A percentile compares a stretch with the other conserved stretches of the same genome.
phyloP scores from a whole-genome alignment of 2,797 vertebrate species.

The Hypotaenidia okinawae region DNA sequence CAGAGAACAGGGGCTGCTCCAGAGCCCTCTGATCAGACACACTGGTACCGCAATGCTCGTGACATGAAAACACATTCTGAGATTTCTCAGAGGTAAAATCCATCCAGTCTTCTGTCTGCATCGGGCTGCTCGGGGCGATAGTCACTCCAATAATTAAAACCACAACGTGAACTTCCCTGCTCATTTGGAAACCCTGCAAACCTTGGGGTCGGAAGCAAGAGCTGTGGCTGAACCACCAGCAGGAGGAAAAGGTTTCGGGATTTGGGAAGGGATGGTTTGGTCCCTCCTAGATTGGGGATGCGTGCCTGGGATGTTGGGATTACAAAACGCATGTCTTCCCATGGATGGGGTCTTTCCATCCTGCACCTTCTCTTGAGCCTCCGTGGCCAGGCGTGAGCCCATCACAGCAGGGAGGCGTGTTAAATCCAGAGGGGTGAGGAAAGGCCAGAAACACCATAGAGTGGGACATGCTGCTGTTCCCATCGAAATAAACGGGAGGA shows the following conservation, averaged over 20 bases:
- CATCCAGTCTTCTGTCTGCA: not conserved
- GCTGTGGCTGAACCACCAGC: not conserved
- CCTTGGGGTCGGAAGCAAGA: not conserved
- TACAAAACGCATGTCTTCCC: no score
- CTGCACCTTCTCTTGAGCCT: not conserved
- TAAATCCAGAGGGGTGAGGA: not conserved
- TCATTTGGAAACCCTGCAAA: not conserved
- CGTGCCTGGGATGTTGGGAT: fast-evolving
- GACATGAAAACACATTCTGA: not conserved
- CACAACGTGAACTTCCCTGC: not conserved
- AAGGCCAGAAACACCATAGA: not conserved
- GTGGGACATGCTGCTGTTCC: not conserved
- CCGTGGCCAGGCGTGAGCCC: fast-evolving
- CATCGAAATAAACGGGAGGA: slow-evolving; percentile 30
- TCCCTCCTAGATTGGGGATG: fast-evolving
- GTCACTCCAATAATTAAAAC: not conserved
- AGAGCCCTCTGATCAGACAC: not conserved
- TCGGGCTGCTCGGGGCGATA: fast-evolving
- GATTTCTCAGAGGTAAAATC: not conserved
- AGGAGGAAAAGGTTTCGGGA: not conserved
- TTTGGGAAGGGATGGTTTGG: not conserved
- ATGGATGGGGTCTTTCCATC: fast-evolving
- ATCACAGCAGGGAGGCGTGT: not conserved
- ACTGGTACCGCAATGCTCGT: not conserved
- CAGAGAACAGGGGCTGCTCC: not conserved